Percentiles rank a stretch among this genome's conserved stretches.
Evolutionary conservation across 2,888 invertebrate genomes (phyloP).

Genomic region (Torymus auratus): DNA sequence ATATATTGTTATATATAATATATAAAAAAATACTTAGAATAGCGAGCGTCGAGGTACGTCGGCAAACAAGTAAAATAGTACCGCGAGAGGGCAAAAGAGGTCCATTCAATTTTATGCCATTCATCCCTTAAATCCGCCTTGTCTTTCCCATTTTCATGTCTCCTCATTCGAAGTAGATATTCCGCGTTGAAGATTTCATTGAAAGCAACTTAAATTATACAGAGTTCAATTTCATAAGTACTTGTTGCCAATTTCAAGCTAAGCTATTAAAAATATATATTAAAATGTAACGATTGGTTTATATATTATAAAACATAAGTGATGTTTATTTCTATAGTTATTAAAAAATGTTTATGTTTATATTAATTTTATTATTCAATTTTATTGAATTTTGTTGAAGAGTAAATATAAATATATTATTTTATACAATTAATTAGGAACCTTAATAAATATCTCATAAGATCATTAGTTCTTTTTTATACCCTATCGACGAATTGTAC

Average conservation of each 20-base stretch:
- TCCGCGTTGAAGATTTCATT: slow-evolving; percentile 29
- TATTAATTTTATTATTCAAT: not conserved
- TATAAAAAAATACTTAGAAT: slow-evolving; percentile 74
- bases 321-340: slow-evolving; percentile 6
- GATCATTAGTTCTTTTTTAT: too few species aligned
- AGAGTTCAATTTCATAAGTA: slow-evolving; percentile 18
- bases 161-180: slow-evolving; percentile 31
- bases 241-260: slow-evolving; percentile 17
- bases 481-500: too few species aligned
- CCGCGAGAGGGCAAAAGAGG: slow-evolving; percentile 44
- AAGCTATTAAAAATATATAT: slow-evolving; percentile 1
- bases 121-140: slow-evolving; percentile 32
- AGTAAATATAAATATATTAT: not conserved
- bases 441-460: too few species aligned
- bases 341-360: not conserved
- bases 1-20: slow-evolving; percentile 80
- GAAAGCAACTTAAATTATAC: slow-evolving; percentile 15
- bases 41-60: slow-evolving; percentile 65
- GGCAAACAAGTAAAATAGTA: slow-evolving; percentile 60
- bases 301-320: slow-evolving; percentile 1
- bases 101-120: slow-evolving; percentile 31
- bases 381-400: slow-evolving; percentile 6
- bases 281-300: slow-evolving; percentile 20
- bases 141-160: slow-evolving; percentile 21
- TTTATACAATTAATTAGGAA: not conserved